Evolutionary conservation across 2,113 vertebrate genomes (phyloP).

Genomic region (Platysternon megacephalum): DNA sequence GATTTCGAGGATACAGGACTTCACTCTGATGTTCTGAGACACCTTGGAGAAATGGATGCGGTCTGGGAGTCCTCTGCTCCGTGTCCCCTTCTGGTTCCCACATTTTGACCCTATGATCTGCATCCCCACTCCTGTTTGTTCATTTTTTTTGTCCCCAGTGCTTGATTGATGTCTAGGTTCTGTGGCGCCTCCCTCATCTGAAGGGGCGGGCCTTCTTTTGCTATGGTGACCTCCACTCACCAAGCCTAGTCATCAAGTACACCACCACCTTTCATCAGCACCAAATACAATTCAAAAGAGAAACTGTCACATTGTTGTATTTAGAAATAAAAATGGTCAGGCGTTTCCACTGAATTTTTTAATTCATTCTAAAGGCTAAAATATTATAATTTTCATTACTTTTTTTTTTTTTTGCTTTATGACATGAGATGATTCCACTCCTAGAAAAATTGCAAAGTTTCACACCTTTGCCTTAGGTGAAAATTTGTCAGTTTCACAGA

Average conservation of each 20-base stretch:
- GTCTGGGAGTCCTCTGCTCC: not conserved
- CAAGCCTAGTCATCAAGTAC: not conserved
- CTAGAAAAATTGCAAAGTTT: constrained; percentile 65
- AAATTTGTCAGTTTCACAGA: constrained; percentile 66
- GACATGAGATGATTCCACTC: constrained; percentile 52
- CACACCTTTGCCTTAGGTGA: constrained; percentile 73
- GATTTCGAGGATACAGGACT: not conserved
- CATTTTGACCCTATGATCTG: not conserved
- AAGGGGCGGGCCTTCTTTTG: not conserved
- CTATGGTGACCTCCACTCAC: not conserved
- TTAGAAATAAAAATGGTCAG: not conserved
- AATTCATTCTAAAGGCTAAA: constrained; percentile 58
- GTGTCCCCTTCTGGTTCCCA: not conserved
- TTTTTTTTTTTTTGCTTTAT: constrained; percentile 67
- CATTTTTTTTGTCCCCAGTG: not conserved
- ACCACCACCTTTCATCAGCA: fast-evolving
- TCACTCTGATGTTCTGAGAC: not conserved
- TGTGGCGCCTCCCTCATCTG: not conserved
- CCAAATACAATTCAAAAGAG: not conserved
- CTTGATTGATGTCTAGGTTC: not conserved
- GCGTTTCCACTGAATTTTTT: constrained; percentile 59
- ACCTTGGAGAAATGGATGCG: not conserved
- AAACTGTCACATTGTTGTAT: not conserved
- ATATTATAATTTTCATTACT: not conserved
- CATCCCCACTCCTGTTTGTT: not conserved